Conservation (phyloP, 2,113 vertebrate genomes). For the Ailuropoda melanoleuca region DNA sequence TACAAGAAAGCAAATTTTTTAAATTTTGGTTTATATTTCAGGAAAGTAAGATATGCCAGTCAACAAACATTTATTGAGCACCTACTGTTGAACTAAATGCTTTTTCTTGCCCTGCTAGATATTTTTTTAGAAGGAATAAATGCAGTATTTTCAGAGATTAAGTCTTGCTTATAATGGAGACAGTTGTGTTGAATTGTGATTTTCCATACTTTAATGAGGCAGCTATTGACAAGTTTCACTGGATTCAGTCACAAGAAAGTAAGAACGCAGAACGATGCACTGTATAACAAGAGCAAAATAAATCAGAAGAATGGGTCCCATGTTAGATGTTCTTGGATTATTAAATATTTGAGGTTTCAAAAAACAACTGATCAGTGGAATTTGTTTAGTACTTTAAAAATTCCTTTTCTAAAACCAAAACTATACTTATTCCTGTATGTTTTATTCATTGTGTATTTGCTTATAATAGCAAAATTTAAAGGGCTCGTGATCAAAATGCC, state of each 20-base stretch:
- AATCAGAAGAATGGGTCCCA: constrained; percentile 22
- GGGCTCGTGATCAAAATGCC: constrained; percentile 42
- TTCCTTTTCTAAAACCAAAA: constrained; percentile 42
- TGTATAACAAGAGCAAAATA: constrained; percentile 41
- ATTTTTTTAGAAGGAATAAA: neutral
- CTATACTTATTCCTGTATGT: neutral
- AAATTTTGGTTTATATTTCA: constrained; percentile 37
- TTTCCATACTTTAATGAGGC: constrained; percentile 2
- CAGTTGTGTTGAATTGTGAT: constrained; percentile 22
- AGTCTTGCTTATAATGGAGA: constrained; percentile 49
- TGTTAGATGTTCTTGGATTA: constrained; percentile 40
- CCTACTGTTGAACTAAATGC: constrained; percentile 37
- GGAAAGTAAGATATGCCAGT: constrained; percentile 16
- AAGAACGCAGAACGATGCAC: neutral
- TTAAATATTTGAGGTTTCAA: constrained; percentile 48
- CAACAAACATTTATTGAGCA: constrained; percentile 4
- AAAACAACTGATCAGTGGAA: neutral
- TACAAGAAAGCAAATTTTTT: neutral
- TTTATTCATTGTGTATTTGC: constrained; percentile 50
- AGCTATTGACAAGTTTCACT: constrained; percentile 26
- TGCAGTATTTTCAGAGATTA: neutral
- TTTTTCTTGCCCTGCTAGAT: constrained; percentile 59
- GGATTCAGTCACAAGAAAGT: constrained; percentile 4
- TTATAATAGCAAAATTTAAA: constrained; percentile 36
- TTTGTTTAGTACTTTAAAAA: constrained; percentile 24